These are phyloP conservation scores for Euura saliciscinereae DNA, from an alignment of 1,140 invertebrate species.

Conservation along the genomic window DNA sequence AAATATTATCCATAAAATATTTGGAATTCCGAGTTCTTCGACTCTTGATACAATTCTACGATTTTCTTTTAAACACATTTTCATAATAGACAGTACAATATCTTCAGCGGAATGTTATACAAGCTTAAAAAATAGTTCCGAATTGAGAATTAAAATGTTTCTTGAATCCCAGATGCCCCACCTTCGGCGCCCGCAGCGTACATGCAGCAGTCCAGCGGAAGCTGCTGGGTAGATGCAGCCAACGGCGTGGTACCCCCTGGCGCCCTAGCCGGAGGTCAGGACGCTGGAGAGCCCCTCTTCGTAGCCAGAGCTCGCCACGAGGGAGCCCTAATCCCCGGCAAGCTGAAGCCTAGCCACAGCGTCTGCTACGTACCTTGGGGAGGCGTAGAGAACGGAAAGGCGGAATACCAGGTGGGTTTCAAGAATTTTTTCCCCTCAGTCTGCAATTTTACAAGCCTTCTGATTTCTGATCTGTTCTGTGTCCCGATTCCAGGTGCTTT, in stretches of 20 bases:
- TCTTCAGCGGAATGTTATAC: too few species aligned
- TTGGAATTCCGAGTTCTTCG: too few species aligned
- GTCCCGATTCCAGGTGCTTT: constrained; percentile 61
- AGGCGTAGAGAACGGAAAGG: constrained; percentile 75
- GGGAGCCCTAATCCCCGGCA: constrained; percentile 80
- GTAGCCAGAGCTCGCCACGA: constrained; percentile 76
- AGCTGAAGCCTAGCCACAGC: constrained; percentile 73
- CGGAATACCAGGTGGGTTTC: constrained; percentile 72
- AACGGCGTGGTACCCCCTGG: constrained; percentile 73
- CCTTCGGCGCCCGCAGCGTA: constrained; percentile 46
- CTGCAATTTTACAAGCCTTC: constrained; percentile 39
- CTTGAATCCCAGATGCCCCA: constrained; percentile 12
- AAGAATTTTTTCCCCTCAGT: too few species aligned
- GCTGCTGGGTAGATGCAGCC: constrained; percentile 70
- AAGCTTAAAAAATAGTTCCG: not conserved
- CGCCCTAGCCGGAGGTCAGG: constrained; percentile 75
- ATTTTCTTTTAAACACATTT: too few species aligned
- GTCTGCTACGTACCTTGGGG: constrained; percentile 81
- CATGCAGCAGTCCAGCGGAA: constrained; percentile 38
- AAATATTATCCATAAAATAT: too few species aligned
- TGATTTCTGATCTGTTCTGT: constrained; percentile 36
- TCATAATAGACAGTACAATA: too few species aligned
- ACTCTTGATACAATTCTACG: too few species aligned
- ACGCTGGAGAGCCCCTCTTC: constrained; percentile 74
- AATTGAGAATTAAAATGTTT: not conserved